Conservation (phyloP, 2,888 invertebrate species). For the Lucinisca nassula region DNA sequence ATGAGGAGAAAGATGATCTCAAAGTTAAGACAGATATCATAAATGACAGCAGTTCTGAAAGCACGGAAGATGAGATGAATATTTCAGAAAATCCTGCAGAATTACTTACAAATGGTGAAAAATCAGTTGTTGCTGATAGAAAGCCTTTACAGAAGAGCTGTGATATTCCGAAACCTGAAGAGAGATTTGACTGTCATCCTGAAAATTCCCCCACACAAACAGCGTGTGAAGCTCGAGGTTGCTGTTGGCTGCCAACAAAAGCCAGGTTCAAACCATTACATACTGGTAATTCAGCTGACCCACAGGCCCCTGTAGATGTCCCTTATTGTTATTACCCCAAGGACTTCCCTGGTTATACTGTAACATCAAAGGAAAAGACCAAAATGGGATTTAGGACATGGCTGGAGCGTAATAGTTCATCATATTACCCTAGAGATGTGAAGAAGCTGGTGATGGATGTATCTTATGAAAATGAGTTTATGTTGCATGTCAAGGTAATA, state of each 20-base stretch:
- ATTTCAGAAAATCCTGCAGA: too few relatives aligned
- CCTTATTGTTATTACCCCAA: slow-evolving; percentile 78
- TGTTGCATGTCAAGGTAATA: slow-evolving; percentile 77
- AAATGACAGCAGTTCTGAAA: too few relatives aligned
- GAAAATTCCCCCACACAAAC: slow-evolving; percentile 55
- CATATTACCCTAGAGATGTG: slow-evolving; percentile 73
- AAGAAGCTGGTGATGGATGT: slow-evolving; percentile 72
- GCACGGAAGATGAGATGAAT: too few relatives aligned
- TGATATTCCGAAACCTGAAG: slow-evolving; percentile 44
- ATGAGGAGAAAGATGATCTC: background rate
- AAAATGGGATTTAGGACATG: slow-evolving; percentile 56
- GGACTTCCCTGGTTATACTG: slow-evolving; percentile 70
- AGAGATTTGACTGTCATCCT: slow-evolving; percentile 80
- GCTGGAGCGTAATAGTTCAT: slow-evolving; percentile 59
- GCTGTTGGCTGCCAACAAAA: slow-evolving; percentile 72
- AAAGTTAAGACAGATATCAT: too few relatives aligned
- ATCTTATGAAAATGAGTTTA: slow-evolving; percentile 70
- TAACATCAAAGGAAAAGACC: slow-evolving; percentile 45
- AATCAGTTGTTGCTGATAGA: background rate
- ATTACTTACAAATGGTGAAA: background rate
- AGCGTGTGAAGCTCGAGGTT: slow-evolving; percentile 72
- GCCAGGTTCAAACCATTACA: slow-evolving; percentile 27
- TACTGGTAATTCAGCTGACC: background rate
- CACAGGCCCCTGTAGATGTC: slow-evolving; percentile 62
- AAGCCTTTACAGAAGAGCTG: slow-evolving; percentile 12